phyloP scores from a whole-genome alignment of 2,888 invertebrate genomes.

The Panopea generosa region DNA sequence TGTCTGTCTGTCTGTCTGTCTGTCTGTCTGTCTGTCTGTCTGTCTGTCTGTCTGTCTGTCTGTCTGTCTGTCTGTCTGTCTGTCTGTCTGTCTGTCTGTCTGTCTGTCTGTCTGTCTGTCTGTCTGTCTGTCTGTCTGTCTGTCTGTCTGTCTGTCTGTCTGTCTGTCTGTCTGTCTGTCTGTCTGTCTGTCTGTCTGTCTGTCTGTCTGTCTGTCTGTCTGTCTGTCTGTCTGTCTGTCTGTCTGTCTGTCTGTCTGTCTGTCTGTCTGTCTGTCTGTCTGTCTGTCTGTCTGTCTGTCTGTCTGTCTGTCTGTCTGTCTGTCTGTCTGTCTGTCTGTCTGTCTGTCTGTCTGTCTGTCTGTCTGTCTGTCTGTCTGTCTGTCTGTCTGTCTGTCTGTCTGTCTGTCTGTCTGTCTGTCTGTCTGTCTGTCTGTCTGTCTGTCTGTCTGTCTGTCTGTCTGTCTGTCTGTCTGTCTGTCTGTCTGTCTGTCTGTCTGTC shows the following conservation, averaged over 20 bases:
- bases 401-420: too few relatives aligned
- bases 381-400: background rate
- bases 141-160: slow-evolving; percentile 3
- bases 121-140: slow-evolving; percentile 3
- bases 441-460: too few relatives aligned
- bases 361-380: background rate
- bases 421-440: too few relatives aligned
- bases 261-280: slow-evolving; percentile 3
- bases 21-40: too few relatives aligned
- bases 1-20: too few relatives aligned
- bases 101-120: slow-evolving; percentile 3
- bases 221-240: slow-evolving; percentile 3
- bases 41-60: background rate
- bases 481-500: too few relatives aligned
- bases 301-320: slow-evolving; percentile 3
- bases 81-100: slow-evolving; percentile 3
- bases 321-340: slow-evolving; percentile 3
- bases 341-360: background rate
- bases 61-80: slow-evolving; percentile 3
- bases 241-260: slow-evolving; percentile 3
- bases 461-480: too few relatives aligned
- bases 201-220: slow-evolving; percentile 3
- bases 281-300: slow-evolving; percentile 3
- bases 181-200: slow-evolving; percentile 3
- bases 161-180: slow-evolving; percentile 3